A percentile compares a stretch with the other conserved stretches of the same genome.
These are phyloP conservation scores for Iselma pallidipennis DNA, from an alignment of 2,888 invertebrate species.

Conservation along the genomic window DNA sequence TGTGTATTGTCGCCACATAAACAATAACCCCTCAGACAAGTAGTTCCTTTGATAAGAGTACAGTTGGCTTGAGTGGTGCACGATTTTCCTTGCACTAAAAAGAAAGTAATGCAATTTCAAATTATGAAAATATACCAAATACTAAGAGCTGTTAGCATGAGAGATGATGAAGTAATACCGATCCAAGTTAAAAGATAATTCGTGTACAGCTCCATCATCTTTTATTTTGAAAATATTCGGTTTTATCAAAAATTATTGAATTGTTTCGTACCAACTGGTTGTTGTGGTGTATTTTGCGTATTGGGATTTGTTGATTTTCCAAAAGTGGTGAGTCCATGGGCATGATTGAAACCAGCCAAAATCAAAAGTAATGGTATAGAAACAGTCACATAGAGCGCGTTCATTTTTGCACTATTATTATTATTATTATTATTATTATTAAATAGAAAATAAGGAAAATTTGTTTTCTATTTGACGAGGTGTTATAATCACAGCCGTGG, in stretches of 20 bases:
- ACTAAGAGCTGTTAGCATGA: slow-evolving; percentile 26
- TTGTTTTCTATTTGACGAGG: slow-evolving; percentile 29
- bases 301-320: slow-evolving; percentile 50
- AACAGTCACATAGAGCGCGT: slow-evolving; percentile 55
- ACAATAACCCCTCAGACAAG: slow-evolving; percentile 48
- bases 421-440: no score
- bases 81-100: slow-evolving; percentile 44
- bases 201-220: slow-evolving; percentile 32
- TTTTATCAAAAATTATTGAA: slow-evolving; percentile 16
- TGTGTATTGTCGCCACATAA: slow-evolving; percentile 52
- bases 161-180: slow-evolving; percentile 34
- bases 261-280: slow-evolving; percentile 44
- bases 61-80: slow-evolving; percentile 50
- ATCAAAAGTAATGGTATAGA: slow-evolving; percentile 61
- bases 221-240: slow-evolving; percentile 4
- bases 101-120: slow-evolving; percentile 3
- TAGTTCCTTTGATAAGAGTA: slow-evolving; percentile 48
- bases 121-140: slow-evolving; percentile 8
- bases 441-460: slow-evolving; percentile 27
- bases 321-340: slow-evolving; percentile 55
- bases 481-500: slow-evolving; percentile 46
- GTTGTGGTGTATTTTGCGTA: slow-evolving; percentile 36
- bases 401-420: slow-evolving; percentile 43
- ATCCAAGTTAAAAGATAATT: slow-evolving; percentile 31
- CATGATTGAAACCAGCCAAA: slow-evolving; percentile 56